These are phyloP conservation scores for Rachycentron canadum DNA, from an alignment of 2,797 vertebrate species.

Conservation along the genomic window DNA sequence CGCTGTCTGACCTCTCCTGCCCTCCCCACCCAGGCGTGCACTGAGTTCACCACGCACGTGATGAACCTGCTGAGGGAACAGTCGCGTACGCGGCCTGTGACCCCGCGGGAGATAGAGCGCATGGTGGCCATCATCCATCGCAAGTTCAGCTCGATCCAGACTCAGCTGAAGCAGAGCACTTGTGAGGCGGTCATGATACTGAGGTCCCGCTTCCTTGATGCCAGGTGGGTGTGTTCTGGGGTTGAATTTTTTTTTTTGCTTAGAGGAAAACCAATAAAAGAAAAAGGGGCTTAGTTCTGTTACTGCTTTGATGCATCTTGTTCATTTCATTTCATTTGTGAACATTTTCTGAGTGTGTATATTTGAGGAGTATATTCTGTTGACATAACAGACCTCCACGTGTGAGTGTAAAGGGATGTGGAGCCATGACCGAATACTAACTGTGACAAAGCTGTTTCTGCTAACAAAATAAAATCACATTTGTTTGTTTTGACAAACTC, in stretches of 20 bases:
- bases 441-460: background rate
- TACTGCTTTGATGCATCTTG: no score
- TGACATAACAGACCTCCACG: background rate
- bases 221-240: conserved; percentile 83
- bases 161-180: conserved; percentile 95
- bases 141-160: conserved; percentile 97
- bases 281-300: no score
- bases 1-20: background rate
- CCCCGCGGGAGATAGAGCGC: conserved; percentile 93
- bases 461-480: background rate
- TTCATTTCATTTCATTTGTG: no score
- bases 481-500: background rate
- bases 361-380: background rate
- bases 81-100: conserved; percentile 92
- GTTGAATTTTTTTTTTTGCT: background rate
- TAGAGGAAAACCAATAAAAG: background rate
- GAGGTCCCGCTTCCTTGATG: conserved; percentile 92
- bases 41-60: conserved; percentile 94
- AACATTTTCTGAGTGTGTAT: background rate
- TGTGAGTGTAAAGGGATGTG: background rate
- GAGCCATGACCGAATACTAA: background rate
- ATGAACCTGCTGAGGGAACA: conserved; percentile 96
- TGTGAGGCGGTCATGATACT: conserved; percentile 97
- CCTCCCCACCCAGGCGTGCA: conserved; percentile 87
- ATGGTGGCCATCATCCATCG: conserved; percentile 96